These are phyloP conservation scores for Hirtodrosophila duncani DNA, from an alignment of 2,888 invertebrate genomes.

Conservation along the genomic window DNA sequence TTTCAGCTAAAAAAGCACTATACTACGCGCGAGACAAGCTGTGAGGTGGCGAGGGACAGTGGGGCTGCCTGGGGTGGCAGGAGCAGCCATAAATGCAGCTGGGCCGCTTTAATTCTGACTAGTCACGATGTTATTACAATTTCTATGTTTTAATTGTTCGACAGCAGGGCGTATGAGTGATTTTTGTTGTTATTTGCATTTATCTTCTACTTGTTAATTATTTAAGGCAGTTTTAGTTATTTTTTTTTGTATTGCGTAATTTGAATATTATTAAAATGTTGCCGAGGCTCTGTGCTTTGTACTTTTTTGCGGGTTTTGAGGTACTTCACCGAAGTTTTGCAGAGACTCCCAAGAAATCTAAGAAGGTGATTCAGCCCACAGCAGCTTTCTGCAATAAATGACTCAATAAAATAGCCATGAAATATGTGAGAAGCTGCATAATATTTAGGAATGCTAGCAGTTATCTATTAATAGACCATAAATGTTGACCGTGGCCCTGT, in stretches of 20 bases:
- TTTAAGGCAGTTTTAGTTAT: constrained; percentile 18
- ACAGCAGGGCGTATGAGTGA: constrained; percentile 63
- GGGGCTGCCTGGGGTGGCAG: neutral
- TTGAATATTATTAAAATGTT: constrained; percentile 37
- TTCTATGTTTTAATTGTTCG: constrained; percentile 66
- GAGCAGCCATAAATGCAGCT: constrained; percentile 18
- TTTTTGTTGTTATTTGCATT: constrained; percentile 58
- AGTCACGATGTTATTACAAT: constrained; percentile 75
- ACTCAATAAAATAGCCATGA: constrained; percentile 57
- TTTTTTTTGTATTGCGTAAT: constrained; percentile 40
- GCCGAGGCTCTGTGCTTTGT: constrained; percentile 24
- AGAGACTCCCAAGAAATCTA: constrained; percentile 9
- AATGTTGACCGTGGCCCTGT: constrained; percentile 2
- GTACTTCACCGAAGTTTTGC: constrained; percentile 64
- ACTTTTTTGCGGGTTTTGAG: constrained; percentile 9
- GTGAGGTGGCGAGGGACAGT: neutral
- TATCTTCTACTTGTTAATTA: constrained; percentile 62
- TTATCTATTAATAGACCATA: constrained; percentile 31
- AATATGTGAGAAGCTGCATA: constrained; percentile 47
- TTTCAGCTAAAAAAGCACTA: constrained; percentile 26
- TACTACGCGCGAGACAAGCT: constrained; percentile 10
- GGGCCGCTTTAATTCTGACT: constrained; percentile 51
- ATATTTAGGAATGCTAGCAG: constrained; percentile 15
- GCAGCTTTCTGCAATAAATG: constrained; percentile 37
- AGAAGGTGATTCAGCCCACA: constrained; percentile 38